Evolutionary conservation across 2,888 invertebrate genomes (phyloP), one percentile per base, ranked within the genome.

Genomic region (Bombylius discolor): DNA sequence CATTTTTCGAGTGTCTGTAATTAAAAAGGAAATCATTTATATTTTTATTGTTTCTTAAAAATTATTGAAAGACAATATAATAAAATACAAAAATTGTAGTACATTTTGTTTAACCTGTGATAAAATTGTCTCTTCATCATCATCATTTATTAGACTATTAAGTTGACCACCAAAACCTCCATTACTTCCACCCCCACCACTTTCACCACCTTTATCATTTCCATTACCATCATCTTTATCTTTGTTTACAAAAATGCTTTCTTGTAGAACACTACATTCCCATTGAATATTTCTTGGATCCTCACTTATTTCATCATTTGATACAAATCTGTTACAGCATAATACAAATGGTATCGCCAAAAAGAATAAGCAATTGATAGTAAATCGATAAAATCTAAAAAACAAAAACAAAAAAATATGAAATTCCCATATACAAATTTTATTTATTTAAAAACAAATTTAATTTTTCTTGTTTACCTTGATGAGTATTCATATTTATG

Each of bases 291-390:
- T 55, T 52, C 63, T 56, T 13, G 66, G 57, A 53, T 69, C 67
- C 2, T 23, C 23, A 23, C 23, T 23, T 23, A 23, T 23, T 39
- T 67, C 65, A 11, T 65, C 58, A 36, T 58, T 62, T 2, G 67
- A 66, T 12, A 59, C 61, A 53, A 67, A 69, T 42, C 67, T 67
- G 44, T 65, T 65, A 57, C 69, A 69, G 56, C 66, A 66, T 48
- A 60, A 64, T 14, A 65, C 51, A 59, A 65, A 68, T 23, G 65
- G 66, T 48, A 63, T 60, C 5, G 65, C 60, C 13, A 66, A 47
- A 52, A 67, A 70, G 54, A 68, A 65, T 11, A 67, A 47, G 13
- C 57, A 47, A 52, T 69, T 70, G n/a, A 67, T 59, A 34, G 64
- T 60, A 61, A 69, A 68, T 50, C 62, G 57, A 11, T 64, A 62